Evolutionary conservation across 1,140 invertebrate genomes (phyloP).

Genomic region (Ips typographus): DNA sequence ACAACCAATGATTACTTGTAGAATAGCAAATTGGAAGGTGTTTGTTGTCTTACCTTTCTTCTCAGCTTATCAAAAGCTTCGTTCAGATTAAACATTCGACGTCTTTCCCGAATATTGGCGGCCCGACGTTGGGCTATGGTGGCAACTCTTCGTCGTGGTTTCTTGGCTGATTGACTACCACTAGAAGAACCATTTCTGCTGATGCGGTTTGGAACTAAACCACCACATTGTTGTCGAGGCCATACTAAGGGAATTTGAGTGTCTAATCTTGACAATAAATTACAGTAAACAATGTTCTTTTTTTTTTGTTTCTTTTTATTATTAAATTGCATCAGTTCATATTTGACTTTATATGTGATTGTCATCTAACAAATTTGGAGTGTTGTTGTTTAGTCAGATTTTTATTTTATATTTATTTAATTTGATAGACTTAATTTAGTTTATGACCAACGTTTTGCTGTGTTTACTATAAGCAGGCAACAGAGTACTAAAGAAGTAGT

Average conservation of each 20-base stretch:
- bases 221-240: conserved; percentile 55
- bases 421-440: no score
- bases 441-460: no score
- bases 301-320: neutral
- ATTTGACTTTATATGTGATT: neutral
- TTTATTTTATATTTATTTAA: no score
- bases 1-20: conserved; percentile 19
- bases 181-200: conserved; percentile 42
- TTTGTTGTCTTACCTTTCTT: conserved; percentile 65
- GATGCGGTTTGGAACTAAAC: conserved; percentile 49
- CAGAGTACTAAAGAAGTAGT: no score
- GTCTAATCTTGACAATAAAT: neutral
- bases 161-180: conserved; percentile 61
- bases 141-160: conserved; percentile 82
- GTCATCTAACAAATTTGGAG: no score
- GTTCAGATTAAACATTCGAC: conserved; percentile 97
- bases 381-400: no score
- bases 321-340: neutral
- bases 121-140: conserved; percentile 87
- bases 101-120: conserved; percentile 91
- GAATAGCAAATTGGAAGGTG: neutral
- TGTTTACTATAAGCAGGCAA: no score
- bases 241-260: conserved; percentile 39
- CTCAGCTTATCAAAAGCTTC: conserved; percentile 94
- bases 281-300: neutral